These are phyloP conservation scores for Drosophila siamana DNA, from an alignment of 2,888 invertebrate genomes.

Conservation along the genomic window DNA sequence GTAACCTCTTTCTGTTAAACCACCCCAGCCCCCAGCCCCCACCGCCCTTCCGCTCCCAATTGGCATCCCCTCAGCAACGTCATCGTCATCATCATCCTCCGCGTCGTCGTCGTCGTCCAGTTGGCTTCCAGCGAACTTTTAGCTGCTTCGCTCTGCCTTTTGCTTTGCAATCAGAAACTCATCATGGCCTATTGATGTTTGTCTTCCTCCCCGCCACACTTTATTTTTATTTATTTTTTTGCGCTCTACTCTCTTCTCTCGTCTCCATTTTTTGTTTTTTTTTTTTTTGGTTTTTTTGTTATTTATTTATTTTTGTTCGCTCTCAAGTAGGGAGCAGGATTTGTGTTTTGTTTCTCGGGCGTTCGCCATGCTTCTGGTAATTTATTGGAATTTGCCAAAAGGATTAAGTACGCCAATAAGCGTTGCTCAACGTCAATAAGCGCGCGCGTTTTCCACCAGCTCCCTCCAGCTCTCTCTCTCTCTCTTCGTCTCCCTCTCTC, in stretches of 20 bases:
- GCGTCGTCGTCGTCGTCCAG: conserved; percentile 20
- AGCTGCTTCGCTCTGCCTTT: conserved; percentile 47
- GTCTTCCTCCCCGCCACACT: conserved; percentile 37
- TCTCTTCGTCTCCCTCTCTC: neutral
- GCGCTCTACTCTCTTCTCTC: too few species aligned
- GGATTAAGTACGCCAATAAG: conserved; percentile 82
- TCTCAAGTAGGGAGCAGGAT: neutral
- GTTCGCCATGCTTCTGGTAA: conserved; percentile 57
- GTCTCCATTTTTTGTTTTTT: too few species aligned
- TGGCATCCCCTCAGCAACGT: neutral
- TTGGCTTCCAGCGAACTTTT: conserved; percentile 39
- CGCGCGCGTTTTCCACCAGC: conserved; percentile 25
- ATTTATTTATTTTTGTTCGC: conserved; percentile 14
- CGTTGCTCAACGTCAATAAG: conserved; percentile 79
- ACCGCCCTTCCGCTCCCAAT: too few species aligned
- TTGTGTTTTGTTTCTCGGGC: conserved; percentile 31
- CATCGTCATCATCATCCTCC: conserved; percentile 4
- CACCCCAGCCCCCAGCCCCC: too few species aligned
- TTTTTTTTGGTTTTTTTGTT: conserved; percentile 5
- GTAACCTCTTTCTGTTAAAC: conserved; percentile 1
- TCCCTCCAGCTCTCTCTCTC: conserved; percentile 5
- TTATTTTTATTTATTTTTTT: too few species aligned
- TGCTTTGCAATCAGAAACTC: conserved; percentile 80
- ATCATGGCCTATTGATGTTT: conserved; percentile 81
- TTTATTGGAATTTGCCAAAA: conserved; percentile 81